A percentile compares a stretch with the other conserved stretches of the same genome.
Evolutionary conservation across 2,797 vertebrate genomes (phyloP).

Genomic region (Chiloscyllium punctatum): DNA sequence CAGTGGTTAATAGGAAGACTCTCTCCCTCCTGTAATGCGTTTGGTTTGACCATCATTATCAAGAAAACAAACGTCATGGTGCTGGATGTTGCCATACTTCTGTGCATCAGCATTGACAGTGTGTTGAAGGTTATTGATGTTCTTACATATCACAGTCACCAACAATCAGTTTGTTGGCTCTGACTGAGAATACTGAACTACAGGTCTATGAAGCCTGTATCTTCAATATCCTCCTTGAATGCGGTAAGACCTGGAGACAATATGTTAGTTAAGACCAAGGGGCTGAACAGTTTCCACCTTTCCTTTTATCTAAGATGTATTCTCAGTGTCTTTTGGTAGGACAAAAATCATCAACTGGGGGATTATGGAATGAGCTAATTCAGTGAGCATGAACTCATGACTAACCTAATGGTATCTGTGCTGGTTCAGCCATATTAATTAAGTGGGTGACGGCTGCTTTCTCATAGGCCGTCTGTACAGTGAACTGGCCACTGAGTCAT

Average conservation of each 20-base stretch:
- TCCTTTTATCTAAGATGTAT: background rate
- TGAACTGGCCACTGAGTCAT: background rate
- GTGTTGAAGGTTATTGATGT: background rate
- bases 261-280: background rate
- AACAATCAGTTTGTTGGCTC: background rate
- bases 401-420: background rate
- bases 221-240: background rate
- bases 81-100: background rate
- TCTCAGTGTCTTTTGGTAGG: background rate
- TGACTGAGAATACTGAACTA: background rate
- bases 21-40: background rate
- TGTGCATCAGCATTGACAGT: background rate
- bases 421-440: background rate
- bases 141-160: background rate
- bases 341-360: no score
- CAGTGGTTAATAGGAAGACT: background rate
- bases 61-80: background rate
- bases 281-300: no score
- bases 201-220: background rate
- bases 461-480: background rate
- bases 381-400: background rate
- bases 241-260: background rate
- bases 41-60: no score
- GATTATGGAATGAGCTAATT: background rate
- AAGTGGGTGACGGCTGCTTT: background rate